Conservation (phyloP, 2,797 vertebrate species). For the Coregonus sp. region DNA sequence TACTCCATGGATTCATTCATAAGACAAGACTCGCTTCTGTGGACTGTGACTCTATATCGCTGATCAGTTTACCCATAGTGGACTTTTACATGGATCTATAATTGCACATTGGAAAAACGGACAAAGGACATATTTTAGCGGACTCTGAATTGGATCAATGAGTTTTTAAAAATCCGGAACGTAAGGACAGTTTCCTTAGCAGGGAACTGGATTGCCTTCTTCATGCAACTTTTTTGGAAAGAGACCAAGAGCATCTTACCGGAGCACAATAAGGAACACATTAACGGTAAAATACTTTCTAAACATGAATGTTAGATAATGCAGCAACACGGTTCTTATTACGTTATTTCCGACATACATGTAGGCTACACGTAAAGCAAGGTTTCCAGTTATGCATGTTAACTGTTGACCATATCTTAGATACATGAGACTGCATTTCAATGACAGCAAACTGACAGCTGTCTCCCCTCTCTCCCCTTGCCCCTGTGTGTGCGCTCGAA, state of each 20-base stretch:
- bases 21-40: slow-evolving; percentile 76
- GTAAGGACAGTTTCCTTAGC: slow-evolving; percentile 53
- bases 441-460: slow-evolving; percentile 29
- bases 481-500: slow-evolving; percentile 45
- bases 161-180: slow-evolving; percentile 40
- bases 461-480: slow-evolving; percentile 47
- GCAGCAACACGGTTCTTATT: too few relatives aligned
- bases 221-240: slow-evolving; percentile 85
- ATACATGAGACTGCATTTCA: slow-evolving; percentile 20
- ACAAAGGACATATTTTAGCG: slow-evolving; percentile 26
- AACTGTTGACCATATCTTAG: neutral
- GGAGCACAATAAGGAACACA: slow-evolving; percentile 61
- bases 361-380: neutral
- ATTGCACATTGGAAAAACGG: slow-evolving; percentile 38
- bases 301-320: neutral
- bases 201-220: slow-evolving; percentile 77
- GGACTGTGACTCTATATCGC: slow-evolving; percentile 45
- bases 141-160: slow-evolving; percentile 46
- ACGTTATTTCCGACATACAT: neutral
- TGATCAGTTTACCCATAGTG: slow-evolving; percentile 39
- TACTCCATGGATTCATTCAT: slow-evolving; percentile 88
- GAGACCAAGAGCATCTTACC: slow-evolving; percentile 72
- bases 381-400: slow-evolving; percentile 6
- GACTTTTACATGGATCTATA: slow-evolving; percentile 75
- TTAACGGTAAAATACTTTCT: slow-evolving; percentile 57